phyloP scores from a whole-genome alignment of 64 coral and sea anemone species.

The Dendrophyllia cribrosa region DNA sequence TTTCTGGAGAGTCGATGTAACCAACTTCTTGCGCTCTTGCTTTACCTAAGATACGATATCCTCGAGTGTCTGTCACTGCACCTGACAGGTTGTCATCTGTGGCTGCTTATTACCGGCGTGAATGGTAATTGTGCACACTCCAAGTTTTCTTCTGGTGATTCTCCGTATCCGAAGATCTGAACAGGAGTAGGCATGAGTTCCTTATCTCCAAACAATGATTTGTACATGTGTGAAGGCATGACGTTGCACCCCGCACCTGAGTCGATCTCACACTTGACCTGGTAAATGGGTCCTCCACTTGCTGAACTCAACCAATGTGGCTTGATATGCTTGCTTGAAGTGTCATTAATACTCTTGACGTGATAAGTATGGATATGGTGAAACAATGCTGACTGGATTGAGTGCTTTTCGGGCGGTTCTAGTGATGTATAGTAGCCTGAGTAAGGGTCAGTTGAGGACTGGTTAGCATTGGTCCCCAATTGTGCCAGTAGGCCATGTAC shows the following conservation, averaged over 20 bases:
- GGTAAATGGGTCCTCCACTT: not conserved
- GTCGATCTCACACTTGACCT: not conserved
- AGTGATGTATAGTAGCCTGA: not conserved
- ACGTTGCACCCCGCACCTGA: too few relatives aligned
- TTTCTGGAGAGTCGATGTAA: not conserved
- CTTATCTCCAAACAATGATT: too few relatives aligned
- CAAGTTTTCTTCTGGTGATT: too few relatives aligned
- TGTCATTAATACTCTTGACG: slow-evolving; percentile 2
- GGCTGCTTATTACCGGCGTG: too few relatives aligned
- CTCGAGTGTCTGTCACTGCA: too few relatives aligned
- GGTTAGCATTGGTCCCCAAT: not conserved
- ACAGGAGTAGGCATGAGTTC: too few relatives aligned
- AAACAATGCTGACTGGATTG: not conserved
- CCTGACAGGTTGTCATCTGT: not conserved
- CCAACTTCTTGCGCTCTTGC: too few relatives aligned
- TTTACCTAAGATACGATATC: too few relatives aligned
- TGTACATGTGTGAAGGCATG: too few relatives aligned
- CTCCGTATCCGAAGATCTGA: too few relatives aligned
- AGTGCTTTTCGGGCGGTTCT: not conserved
- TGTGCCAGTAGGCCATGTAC: not conserved
- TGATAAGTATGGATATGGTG: not conserved
- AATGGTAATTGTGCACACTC: too few relatives aligned
- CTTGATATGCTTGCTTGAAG: not conserved
- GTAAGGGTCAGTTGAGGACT: not conserved
- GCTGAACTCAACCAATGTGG: not conserved